Conservation (phyloP, 2,888 invertebrate species). For the Drosophila aldrichi region DNA sequence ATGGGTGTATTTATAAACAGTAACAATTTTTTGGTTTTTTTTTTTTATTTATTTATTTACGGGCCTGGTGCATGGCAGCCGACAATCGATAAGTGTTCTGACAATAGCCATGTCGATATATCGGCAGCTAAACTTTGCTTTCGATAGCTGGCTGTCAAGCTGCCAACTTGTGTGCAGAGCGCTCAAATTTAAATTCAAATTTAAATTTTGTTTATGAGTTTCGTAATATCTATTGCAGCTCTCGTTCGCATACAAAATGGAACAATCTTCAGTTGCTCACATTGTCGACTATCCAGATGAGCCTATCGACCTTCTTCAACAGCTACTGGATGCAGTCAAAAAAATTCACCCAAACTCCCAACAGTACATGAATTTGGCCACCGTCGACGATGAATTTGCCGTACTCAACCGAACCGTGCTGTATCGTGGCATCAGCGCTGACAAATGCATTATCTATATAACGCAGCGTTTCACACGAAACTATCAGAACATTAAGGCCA, state of each 20-base stretch:
- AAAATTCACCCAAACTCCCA: constrained; percentile 2
- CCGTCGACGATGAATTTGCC: constrained; percentile 79
- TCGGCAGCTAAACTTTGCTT: neutral
- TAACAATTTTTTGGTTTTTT: constrained; percentile 38
- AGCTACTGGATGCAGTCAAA: constrained; percentile 49
- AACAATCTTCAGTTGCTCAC: constrained; percentile 53
- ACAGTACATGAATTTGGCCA: constrained; percentile 80
- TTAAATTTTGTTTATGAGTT: neutral
- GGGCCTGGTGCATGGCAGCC: constrained; percentile 26
- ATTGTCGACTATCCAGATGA: constrained; percentile 65
- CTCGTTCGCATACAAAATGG: constrained; percentile 22
- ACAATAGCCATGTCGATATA: neutral
- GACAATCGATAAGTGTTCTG: constrained; percentile 10
- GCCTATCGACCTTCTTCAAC: constrained; percentile 73
- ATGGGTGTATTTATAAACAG: constrained; percentile 59
- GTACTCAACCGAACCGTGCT: constrained; percentile 81
- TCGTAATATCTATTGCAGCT: neutral
- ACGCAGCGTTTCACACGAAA: constrained; percentile 82
- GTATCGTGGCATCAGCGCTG: constrained; percentile 75
- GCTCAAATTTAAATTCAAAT: constrained; percentile 27
- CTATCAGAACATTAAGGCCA: constrained; percentile 73
- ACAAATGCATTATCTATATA: constrained; percentile 73
- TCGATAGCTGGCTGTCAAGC: constrained; percentile 9
- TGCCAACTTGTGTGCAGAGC: constrained; percentile 43
- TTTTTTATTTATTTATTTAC: constrained; percentile 34